These are phyloP conservation scores for Basileuterus tristriatus DNA, from an alignment of 2,797 vertebrate species.

Conservation along the genomic window DNA sequence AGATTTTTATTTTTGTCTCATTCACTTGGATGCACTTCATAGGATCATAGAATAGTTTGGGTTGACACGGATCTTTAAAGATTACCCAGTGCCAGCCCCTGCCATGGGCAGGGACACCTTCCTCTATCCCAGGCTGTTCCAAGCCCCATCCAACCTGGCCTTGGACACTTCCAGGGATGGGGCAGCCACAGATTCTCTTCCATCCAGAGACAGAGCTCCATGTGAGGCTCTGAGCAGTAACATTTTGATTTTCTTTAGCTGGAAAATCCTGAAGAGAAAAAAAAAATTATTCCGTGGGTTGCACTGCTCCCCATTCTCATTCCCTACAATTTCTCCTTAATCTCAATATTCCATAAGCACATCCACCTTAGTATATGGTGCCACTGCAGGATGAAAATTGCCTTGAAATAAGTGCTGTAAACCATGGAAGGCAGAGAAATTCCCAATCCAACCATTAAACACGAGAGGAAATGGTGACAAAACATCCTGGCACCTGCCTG, in stretches of 20 bases:
- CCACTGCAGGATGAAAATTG: background rate
- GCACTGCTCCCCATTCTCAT: background rate
- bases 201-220: background rate
- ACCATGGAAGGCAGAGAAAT: background rate
- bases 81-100: background rate
- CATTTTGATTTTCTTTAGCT: background rate
- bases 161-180: background rate
- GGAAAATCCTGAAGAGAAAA: background rate
- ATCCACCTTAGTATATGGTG: background rate
- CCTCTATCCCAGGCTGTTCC: fast-evolving
- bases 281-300: background rate
- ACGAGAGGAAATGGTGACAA: background rate
- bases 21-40: background rate
- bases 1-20: background rate
- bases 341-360: background rate
- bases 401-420: background rate
- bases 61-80: background rate
- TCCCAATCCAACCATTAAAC: background rate
- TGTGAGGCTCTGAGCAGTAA: background rate
- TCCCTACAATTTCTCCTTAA: background rate
- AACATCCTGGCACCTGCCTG: background rate
- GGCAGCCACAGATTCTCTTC: background rate
- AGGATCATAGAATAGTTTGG: background rate
- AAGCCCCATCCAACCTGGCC: background rate
- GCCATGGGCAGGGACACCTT: background rate